phyloP scores from a whole-genome alignment of 2,888 invertebrate genomes.

The Adelphocoris suturalis region DNA sequence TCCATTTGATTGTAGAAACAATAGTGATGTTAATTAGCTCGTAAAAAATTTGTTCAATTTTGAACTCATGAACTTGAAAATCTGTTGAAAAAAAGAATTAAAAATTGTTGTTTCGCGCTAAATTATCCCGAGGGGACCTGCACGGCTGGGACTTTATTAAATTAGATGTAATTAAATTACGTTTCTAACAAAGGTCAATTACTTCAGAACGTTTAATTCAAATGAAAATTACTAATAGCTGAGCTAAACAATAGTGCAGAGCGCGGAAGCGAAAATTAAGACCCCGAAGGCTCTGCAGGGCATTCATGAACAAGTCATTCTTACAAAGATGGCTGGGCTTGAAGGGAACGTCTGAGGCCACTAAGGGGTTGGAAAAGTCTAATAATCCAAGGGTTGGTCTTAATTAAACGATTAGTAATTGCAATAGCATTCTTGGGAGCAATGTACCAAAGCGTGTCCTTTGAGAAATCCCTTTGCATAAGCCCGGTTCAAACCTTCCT shows the following conservation, averaged over 20 bases:
- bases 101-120: no score
- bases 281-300: background rate
- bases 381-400: slow-evolving; percentile 24
- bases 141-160: background rate
- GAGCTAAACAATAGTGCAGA: background rate
- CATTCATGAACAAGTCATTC: slow-evolving; percentile 28
- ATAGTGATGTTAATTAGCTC: no score
- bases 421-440: slow-evolving; percentile 55
- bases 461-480: slow-evolving; percentile 40
- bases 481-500: background rate
- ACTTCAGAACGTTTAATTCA: background rate
- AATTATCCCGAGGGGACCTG: no score
- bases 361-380: slow-evolving; percentile 38
- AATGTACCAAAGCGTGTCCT: slow-evolving; percentile 34
- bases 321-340: slow-evolving; percentile 30
- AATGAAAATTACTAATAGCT: background rate
- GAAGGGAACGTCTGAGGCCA: slow-evolving; percentile 22
- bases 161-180: slow-evolving; percentile 13
- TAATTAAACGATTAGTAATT: slow-evolving; percentile 67
- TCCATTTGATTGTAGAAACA: no score
- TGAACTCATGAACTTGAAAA: no score
- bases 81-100: no score
- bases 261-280: slow-evolving; percentile 3
- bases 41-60: no score
- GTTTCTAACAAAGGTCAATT: background rate